Evolutionary conservation across 2,113 vertebrate genomes (phyloP), one percentile per base, ranked within the genome.

Genomic region (Callipepla californica): DNA sequence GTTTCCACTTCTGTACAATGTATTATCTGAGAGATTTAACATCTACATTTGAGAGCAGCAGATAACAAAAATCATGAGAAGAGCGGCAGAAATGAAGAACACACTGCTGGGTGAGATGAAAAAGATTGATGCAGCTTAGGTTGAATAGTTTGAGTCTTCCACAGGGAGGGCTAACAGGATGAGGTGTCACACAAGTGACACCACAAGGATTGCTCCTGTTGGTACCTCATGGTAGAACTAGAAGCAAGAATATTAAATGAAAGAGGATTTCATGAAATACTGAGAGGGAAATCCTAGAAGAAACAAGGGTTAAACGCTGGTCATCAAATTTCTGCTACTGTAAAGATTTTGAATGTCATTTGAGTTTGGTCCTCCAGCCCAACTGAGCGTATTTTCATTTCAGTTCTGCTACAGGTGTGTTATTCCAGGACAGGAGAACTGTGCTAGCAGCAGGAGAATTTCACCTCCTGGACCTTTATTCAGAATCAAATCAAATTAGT

Each of bases 401-500:
- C 25, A 1, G 7, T 42, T 40, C 34, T n/a, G 44, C 15, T 7
- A 2, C 1, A 11, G 50, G 18, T 32, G 22, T 2, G 4, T 55
- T 61, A 6, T 78, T 58, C 57, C 19, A 48, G 51, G 67, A 30
- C n/a, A 62, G n/a, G 57, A 85, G 36, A 8, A 3, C 13, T 38
- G 36, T 25, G 70, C 55, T 36, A 28, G 26, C 3, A 40, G 11
- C 9, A 8, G 57, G 20, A 65, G 68, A 66, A 26, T 65, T 59
- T 68, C 76, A 59, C 32, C 80, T 77, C 73, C 73, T 67, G 89
- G 77, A 89, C 78, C 26, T 70, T 66, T 7, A 50, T 78, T 80
- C 89, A 47, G 74, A 51, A 78, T 92, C 61, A 84, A 55, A 93
- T 90, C 26, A 63, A 67, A 80, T 81, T 10, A 63, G 50, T 42